Evolutionary conservation across 2,797 vertebrate genomes (phyloP).

Genomic region (Eleutherodactylus coqui): DNA sequence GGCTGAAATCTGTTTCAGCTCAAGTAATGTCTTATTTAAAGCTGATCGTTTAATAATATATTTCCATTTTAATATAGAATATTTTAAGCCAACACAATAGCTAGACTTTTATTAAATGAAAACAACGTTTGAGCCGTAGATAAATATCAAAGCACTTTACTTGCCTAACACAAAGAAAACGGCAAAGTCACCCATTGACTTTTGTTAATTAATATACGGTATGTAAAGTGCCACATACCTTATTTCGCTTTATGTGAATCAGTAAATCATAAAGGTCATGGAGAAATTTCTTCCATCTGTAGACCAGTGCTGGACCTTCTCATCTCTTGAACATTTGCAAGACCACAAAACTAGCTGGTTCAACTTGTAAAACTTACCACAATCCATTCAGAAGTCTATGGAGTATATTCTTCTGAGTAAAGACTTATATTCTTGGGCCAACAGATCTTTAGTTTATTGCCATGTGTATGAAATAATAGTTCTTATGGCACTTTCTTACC

Average conservation of each 20-base stretch:
- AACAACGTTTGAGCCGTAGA: slow-evolving; percentile 48
- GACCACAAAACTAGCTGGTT: not conserved
- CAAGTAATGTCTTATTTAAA: slow-evolving; percentile 40
- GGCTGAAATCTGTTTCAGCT: slow-evolving; percentile 53
- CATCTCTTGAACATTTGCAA: not conserved
- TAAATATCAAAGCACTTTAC: slow-evolving; percentile 56
- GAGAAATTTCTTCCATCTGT: not conserved
- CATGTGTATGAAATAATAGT: too few relatives aligned
- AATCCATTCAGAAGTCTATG: not conserved
- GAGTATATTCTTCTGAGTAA: not conserved
- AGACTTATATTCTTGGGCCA: not conserved
- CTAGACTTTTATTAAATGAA: slow-evolving; percentile 55
- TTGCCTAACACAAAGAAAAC: slow-evolving; percentile 33
- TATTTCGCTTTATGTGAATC: slow-evolving; percentile 29
- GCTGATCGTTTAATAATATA: slow-evolving; percentile 48
- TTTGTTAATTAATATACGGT: slow-evolving; percentile 17
- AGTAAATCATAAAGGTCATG: slow-evolving; percentile 21
- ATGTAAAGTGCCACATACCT: slow-evolving; percentile 24
- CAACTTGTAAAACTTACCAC: not conserved
- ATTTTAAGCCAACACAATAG: slow-evolving; percentile 57
- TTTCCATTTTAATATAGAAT: slow-evolving; percentile 57
- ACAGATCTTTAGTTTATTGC: not conserved
- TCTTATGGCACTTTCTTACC: too few relatives aligned
- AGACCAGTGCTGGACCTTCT: not conserved
- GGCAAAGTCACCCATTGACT: not conserved